A percentile compares a stretch with the other conserved stretches of the same genome.
Conservation (phyloP, 2,797 vertebrate species). For the Sebastes minor region DNA sequence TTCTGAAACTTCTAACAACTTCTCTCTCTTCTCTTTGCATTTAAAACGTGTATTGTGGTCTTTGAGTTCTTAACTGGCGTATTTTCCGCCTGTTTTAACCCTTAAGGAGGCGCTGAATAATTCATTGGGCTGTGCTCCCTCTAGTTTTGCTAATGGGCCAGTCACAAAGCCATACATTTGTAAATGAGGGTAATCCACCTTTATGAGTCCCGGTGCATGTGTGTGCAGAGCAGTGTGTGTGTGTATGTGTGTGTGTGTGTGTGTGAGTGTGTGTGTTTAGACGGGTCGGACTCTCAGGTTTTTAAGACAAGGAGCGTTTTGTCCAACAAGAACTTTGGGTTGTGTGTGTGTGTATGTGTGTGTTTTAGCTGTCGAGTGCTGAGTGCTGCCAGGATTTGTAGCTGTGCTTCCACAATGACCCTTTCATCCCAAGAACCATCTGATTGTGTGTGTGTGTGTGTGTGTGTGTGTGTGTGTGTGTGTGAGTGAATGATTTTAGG, state of each 20-base stretch:
- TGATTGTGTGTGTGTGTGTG: constrained; percentile 54
- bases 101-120: constrained; percentile 72
- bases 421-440: constrained; percentile 70
- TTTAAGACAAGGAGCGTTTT: constrained; percentile 73
- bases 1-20: background rate
- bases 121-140: constrained; percentile 60
- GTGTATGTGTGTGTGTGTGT: constrained; percentile 28
- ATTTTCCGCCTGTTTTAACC: constrained; percentile 77
- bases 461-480: constrained; percentile 19
- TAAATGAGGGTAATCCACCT: constrained; percentile 78
- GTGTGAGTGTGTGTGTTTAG: constrained; percentile 28
- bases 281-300: constrained; percentile 47
- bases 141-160: constrained; percentile 63
- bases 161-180: constrained; percentile 78
- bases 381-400: constrained; percentile 72
- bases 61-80: constrained; percentile 58
- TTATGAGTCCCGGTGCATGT: constrained; percentile 43
- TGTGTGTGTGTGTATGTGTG: constrained; percentile 24
- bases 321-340: constrained; percentile 54
- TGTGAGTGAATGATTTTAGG: constrained; percentile 34
- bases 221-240: constrained; percentile 19
- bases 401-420: constrained; percentile 68
- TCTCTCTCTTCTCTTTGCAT: background rate
- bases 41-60: constrained; percentile 35
- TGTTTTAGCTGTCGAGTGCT: constrained; percentile 56